Evolutionary conservation across 2,888 invertebrate genomes (phyloP), one percentile per base, ranked within the genome.

Genomic region (Dorcus parallelipipedus): DNA sequence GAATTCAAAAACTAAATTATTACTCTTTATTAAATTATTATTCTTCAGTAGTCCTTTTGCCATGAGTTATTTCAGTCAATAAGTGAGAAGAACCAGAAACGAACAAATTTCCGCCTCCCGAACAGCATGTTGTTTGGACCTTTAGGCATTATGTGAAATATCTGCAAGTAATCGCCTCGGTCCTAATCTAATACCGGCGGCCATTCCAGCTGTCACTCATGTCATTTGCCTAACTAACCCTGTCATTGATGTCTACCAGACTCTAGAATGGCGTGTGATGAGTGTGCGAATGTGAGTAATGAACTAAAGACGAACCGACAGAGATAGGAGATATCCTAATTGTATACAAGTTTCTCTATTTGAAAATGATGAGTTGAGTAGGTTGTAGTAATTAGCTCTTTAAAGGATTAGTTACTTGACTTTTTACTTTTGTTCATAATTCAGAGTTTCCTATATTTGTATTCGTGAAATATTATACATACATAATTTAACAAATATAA

Each of bases 181-280:
- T 64, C 58, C 63, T 60, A 66, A 63, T 68, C 67, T 66, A 75
- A 76, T 71, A 75, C 75, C 72, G 70, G 74, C 76, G 76, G 76
- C 76, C 77, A 76, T 75, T 65, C 71, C 72, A 66, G 69, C 74
- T 75, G 77, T 77, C 77, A 76, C 70, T 76, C 76, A 74, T 71
- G 71, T 72, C 75, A 71, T 69, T 67, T 67, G 68, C 63, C 66
- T 72, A 74, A 74, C 73, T 69, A 73, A 71, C 69, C 71, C 71
- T 70, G 74, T 74, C 74, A 73, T 72, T 73, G 73, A 73, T 69
- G 67, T 58, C 65, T 65, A 69, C 64, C 64, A 69, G 65, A 63
- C 63, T 65, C 64, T 65, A 65, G 68, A 66, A 73, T 69, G 70
- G 69, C 67, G 66, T 66, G 62, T 58, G 72, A 73, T 75, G 74